Conservation (phyloP, 1,140 invertebrate species). For the Nasonia longicornis region DNA sequence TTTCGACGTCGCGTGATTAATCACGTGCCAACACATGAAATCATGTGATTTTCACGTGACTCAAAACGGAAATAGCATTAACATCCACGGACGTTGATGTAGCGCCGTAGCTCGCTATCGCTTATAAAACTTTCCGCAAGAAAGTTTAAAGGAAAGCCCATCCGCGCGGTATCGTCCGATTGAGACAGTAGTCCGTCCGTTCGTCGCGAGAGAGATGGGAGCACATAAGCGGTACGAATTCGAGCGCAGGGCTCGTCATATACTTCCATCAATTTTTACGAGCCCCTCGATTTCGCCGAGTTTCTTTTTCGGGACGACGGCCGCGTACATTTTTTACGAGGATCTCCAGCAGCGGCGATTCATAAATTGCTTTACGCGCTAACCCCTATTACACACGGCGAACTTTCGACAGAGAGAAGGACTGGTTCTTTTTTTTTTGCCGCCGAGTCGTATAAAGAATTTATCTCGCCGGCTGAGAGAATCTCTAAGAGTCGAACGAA, state of each 20-base stretch:
- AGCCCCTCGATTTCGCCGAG: slow-evolving; percentile 1
- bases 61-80: too few relatives aligned
- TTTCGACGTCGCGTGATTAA: too few relatives aligned
- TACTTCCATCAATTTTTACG: not conserved
- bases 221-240: slow-evolving; percentile 21
- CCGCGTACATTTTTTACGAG: slow-evolving; percentile 19
- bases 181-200: not conserved
- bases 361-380: slow-evolving; percentile 39
- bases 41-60: too few relatives aligned
- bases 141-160: not conserved
- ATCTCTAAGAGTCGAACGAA: not conserved
- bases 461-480: slow-evolving; percentile 2
- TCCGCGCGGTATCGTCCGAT: not conserved
- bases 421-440: slow-evolving; percentile 5
- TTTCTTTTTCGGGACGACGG: slow-evolving; percentile 7
- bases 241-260: not conserved
- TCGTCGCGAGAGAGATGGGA: too few relatives aligned
- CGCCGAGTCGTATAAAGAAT: slow-evolving; percentile 10
- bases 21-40: too few relatives aligned
- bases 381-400: not conserved
- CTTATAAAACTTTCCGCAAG: not conserved
- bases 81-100: too few relatives aligned
- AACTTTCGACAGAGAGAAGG: not conserved
- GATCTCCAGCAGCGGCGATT: slow-evolving; percentile 19
- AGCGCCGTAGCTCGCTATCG: too few relatives aligned